Percentiles rank a stretch among this genome's conserved stretches.
Conservation (phyloP, 2,888 invertebrate genomes). For the Aphodius sticticus region DNA sequence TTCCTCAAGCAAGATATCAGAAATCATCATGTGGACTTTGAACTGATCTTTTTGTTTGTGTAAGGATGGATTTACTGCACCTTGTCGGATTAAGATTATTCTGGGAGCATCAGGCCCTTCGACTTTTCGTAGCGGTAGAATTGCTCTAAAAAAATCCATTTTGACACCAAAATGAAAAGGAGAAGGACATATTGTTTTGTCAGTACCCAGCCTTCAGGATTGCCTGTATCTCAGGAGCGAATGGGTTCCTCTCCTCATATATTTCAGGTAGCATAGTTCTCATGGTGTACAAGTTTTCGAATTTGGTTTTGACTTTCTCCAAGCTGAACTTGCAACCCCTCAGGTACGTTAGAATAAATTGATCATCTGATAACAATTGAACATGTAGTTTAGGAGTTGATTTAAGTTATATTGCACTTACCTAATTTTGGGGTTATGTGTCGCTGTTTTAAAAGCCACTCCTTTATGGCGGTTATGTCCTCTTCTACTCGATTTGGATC, state of each 20-base stretch:
- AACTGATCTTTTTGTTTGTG: conserved; percentile 53
- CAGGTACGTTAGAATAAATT: conserved; percentile 69
- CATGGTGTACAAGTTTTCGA: conserved; percentile 68
- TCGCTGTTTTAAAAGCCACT: conserved; percentile 67
- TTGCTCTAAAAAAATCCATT: conserved; percentile 33
- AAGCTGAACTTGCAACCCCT: conserved; percentile 72
- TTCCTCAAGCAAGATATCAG: conserved; percentile 67
- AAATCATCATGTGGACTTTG: conserved; percentile 64
- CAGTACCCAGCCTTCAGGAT: background rate
- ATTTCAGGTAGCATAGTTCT: conserved; percentile 64
- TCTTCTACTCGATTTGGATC: conserved; percentile 58
- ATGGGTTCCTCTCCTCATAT: conserved; percentile 57
- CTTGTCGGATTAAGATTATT: conserved; percentile 53
- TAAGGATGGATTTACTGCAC: conserved; percentile 46
- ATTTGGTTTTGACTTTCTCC: conserved; percentile 68
- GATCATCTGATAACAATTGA: conserved; percentile 62
- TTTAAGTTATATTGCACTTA: conserved; percentile 47
- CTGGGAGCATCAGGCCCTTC: conserved; percentile 51
- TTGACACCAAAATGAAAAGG: too few relatives aligned
- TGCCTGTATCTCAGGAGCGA: conserved; percentile 36
- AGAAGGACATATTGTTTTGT: too few relatives aligned
- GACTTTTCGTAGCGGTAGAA: conserved; percentile 46
- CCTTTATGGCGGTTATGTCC: conserved; percentile 63
- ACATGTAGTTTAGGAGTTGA: background rate
- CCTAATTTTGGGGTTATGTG: conserved; percentile 67